Evolutionary conservation across 2,113 vertebrate genomes (phyloP).

Genomic region (Rallus limicola): DNA sequence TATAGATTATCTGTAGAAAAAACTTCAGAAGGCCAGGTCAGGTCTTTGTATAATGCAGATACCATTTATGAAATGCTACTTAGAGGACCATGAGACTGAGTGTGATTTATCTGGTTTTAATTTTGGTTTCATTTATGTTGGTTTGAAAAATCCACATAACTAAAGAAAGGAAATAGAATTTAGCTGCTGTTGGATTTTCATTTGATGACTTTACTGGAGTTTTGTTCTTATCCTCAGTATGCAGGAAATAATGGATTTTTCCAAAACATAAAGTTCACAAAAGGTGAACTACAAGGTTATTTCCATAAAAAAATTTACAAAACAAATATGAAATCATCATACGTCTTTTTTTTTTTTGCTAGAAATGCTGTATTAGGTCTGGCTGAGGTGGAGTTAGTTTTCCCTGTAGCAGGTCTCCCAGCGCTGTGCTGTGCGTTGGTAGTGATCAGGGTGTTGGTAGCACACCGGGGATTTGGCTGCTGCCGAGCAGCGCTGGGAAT

Average conservation of each 20-base stretch:
- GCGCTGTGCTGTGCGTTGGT: too few relatives aligned
- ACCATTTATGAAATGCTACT: neutral
- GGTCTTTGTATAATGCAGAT: neutral
- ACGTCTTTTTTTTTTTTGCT: neutral
- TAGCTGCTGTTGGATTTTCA: neutral
- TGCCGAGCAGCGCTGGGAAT: too few relatives aligned
- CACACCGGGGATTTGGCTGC: too few relatives aligned
- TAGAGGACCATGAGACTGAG: neutral
- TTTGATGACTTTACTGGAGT: neutral
- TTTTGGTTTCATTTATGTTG: neutral
- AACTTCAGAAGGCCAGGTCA: rapidly evolving
- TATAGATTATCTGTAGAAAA: neutral
- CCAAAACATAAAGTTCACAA: neutral
- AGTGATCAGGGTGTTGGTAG: too few relatives aligned
- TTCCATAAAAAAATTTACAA: neutral
- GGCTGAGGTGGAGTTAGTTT: too few relatives aligned
- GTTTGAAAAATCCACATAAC: neutral
- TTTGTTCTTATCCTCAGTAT: neutral
- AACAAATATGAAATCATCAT: neutral
- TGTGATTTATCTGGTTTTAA: neutral
- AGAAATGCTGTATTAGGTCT: neutral
- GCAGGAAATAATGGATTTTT: neutral
- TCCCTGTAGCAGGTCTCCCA: too few relatives aligned
- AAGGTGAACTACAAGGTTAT: neutral
- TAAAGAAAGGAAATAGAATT: neutral